Conservation (phyloP, 2,888 invertebrate genomes). For the Morinoia aosen region DNA sequence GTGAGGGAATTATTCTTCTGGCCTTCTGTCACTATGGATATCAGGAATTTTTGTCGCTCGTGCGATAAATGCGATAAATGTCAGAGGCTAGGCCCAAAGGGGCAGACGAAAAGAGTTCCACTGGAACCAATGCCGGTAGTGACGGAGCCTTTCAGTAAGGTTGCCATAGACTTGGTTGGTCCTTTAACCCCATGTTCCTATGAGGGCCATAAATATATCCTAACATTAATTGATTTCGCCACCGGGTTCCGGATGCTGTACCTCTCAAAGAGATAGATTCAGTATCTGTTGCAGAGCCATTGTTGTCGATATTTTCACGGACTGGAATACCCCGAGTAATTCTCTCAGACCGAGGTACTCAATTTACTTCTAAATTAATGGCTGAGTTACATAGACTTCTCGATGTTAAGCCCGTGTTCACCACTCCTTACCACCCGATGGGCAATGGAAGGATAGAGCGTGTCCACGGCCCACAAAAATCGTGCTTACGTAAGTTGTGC, state of each 20-base stretch:
- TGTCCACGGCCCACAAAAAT: too few relatives aligned
- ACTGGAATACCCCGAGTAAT: too few relatives aligned
- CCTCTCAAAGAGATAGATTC: neutral
- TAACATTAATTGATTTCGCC: conserved; percentile 46
- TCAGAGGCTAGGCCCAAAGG: neutral
- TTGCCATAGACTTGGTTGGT: neutral
- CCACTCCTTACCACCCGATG: too few relatives aligned
- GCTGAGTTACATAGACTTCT: too few relatives aligned
- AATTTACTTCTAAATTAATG: too few relatives aligned
- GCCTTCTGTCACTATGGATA: neutral
- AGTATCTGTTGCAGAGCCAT: too few relatives aligned
- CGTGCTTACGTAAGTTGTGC: too few relatives aligned
- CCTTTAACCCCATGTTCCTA: neutral
- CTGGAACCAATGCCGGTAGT: neutral
- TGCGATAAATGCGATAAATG: conserved; percentile 26
- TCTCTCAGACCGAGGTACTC: too few relatives aligned
- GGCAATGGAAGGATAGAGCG: too few relatives aligned
- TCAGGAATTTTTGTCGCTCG: neutral
- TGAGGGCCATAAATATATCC: conserved; percentile 46
- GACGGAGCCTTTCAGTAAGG: neutral
- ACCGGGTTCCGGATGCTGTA: conserved; percentile 32
- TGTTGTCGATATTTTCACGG: too few relatives aligned
- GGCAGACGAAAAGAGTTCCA: neutral
- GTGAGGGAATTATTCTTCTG: neutral
- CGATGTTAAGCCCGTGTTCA: too few relatives aligned